Percentiles rank a stretch among this genome's conserved stretches.
phyloP scores from a whole-genome alignment of 2,113 vertebrate species.

The Leptodactylus fuscus region DNA sequence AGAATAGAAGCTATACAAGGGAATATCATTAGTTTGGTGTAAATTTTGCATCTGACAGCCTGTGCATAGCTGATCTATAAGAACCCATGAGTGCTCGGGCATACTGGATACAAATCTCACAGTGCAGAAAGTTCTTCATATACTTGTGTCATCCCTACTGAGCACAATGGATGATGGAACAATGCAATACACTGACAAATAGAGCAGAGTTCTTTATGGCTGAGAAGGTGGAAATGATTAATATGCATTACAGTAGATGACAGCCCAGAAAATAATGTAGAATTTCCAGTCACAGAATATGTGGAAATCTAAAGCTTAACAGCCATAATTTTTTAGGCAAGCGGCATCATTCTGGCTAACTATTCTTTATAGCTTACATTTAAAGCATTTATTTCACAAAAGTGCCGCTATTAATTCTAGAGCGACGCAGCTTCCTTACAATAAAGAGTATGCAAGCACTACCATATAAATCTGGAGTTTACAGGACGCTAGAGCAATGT shows the following conservation, averaged over 20 bases:
- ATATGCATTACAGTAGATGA: background rate
- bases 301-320: background rate
- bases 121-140: background rate
- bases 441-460: background rate
- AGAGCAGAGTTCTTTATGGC: background rate
- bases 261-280: background rate
- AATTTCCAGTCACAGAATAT: background rate
- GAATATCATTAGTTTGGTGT: too few relatives aligned
- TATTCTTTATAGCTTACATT: conserved; percentile 3
- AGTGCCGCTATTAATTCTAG: background rate
- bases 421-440: background rate
- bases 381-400: background rate
- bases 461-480: background rate
- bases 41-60: too few relatives aligned
- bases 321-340: background rate
- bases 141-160: background rate
- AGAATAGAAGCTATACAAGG: too few relatives aligned
- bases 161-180: background rate
- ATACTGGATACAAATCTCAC: background rate
- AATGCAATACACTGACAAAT: background rate
- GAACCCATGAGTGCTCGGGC: background rate
- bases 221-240: background rate
- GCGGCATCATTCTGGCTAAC: background rate
- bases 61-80: too few relatives aligned
- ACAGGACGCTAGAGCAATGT: background rate